Conservation (phyloP, 2,888 invertebrate genomes). For the Nephrotoma guestfalica region DNA sequence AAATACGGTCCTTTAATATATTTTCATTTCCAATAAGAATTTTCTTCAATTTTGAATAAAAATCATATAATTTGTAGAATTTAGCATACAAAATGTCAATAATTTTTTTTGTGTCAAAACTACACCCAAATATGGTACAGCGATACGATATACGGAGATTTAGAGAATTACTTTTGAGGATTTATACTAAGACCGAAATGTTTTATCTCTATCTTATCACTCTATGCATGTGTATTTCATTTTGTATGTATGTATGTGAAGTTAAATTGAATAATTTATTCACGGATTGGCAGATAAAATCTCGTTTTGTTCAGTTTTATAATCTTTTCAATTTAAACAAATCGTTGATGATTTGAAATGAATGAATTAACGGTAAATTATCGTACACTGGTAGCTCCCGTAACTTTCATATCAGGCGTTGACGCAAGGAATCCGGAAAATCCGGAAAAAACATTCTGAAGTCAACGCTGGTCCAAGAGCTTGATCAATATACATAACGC, state of each 20-base stretch:
- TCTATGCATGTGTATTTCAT: neutral
- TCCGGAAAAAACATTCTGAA: too few relatives aligned
- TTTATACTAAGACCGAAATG: neutral
- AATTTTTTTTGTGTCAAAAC: neutral
- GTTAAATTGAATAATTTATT: neutral
- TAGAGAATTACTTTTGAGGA: neutral
- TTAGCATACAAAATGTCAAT: neutral
- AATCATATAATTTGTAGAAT: neutral
- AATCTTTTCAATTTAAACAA: neutral
- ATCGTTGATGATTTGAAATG: neutral
- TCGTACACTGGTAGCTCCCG: too few relatives aligned
- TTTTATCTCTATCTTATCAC: neutral
- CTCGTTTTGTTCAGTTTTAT: neutral
- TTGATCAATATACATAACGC: too few relatives aligned
- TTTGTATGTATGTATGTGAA: neutral
- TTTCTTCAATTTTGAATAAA: neutral
- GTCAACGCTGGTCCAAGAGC: too few relatives aligned
- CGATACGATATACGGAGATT: neutral
- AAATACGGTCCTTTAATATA: neutral
- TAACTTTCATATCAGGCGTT: too few relatives aligned
- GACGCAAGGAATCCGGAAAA: too few relatives aligned
- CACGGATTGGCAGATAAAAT: neutral
- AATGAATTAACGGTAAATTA: too few relatives aligned
- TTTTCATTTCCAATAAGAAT: neutral
- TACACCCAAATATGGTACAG: neutral